A percentile compares a stretch with the other conserved stretches of the same genome.
These are phyloP conservation scores for Myripristis murdjan DNA, from an alignment of 2,797 vertebrate genomes.

Conservation along the genomic window DNA sequence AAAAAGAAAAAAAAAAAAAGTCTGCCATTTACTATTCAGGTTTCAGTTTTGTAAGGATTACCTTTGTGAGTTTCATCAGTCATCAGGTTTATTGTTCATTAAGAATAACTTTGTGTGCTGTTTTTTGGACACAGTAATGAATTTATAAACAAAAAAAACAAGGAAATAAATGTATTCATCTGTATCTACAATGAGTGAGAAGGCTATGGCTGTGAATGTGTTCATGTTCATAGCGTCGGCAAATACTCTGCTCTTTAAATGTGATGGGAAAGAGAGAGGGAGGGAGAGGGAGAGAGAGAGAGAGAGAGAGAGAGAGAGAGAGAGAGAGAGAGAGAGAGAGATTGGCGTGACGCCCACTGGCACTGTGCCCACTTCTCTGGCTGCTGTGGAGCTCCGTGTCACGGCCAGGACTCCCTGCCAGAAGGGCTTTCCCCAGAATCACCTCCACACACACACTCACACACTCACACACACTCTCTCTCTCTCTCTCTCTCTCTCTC, in stretches of 20 bases:
- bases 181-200: background rate
- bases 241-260: constrained; percentile 54
- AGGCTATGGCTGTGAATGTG: constrained; percentile 11
- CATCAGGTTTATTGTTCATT: no score
- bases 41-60: no score
- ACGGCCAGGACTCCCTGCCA: constrained; percentile 84
- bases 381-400: constrained; percentile 81
- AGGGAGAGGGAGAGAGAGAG: constrained; percentile 3
- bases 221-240: constrained; percentile 38
- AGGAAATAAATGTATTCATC: no score
- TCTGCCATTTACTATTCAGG: no score
- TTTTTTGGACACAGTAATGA: background rate
- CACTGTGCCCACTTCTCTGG: constrained; percentile 77
- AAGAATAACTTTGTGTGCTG: background rate
- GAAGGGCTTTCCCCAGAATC: constrained; percentile 85
- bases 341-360: constrained; percentile 81
- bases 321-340: constrained; percentile 31
- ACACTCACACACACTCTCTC: constrained; percentile 42
- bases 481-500: constrained; percentile 16
- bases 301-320: constrained; percentile 17
- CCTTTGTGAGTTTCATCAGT: no score
- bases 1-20: no score
- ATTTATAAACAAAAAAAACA: no score
- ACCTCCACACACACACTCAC: constrained; percentile 55
- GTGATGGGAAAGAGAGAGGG: no score